Conservation (phyloP, 2,113 vertebrate species). For the Blennius ocellaris region DNA sequence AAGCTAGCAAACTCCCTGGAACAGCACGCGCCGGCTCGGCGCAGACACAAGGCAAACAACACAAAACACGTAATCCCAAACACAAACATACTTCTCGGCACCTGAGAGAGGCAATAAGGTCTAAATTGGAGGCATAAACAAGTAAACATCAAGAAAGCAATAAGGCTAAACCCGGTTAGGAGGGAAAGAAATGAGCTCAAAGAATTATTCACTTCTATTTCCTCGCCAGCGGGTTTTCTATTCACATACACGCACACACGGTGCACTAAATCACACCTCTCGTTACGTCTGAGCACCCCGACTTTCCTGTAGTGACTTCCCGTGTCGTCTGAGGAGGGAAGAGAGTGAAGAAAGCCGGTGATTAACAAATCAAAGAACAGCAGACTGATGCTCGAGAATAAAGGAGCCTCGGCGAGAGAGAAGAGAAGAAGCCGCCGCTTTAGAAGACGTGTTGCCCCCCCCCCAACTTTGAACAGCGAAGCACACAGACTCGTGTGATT, state of each 20-base stretch:
- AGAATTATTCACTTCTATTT: slow-evolving; percentile 45
- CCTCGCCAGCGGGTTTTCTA: background rate
- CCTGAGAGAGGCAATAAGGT: background rate
- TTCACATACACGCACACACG: background rate
- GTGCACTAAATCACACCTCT: slow-evolving; percentile 13
- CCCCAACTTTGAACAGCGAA: background rate
- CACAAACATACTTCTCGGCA: background rate
- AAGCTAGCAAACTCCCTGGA: background rate
- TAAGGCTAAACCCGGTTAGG: slow-evolving; percentile 14
- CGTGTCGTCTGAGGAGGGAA: slow-evolving; percentile 1
- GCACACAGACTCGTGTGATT: background rate
- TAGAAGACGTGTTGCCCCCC: accelerated
- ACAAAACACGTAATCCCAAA: slow-evolving; percentile 5
- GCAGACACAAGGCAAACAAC: background rate
- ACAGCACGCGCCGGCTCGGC: background rate
- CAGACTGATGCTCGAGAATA: slow-evolving; percentile 2
- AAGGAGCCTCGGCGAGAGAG: background rate
- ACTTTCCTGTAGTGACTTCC: background rate
- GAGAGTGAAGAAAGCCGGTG: slow-evolving; percentile 17
- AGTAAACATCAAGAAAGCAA: slow-evolving; percentile 8
- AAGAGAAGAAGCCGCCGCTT: background rate
- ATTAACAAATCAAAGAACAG: slow-evolving; percentile 26
- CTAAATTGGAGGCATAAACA: slow-evolving; percentile 15
- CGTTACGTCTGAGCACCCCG: background rate
- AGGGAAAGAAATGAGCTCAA: slow-evolving; percentile 2